Percentiles rank a stretch among this genome's conserved stretches.
These are phyloP conservation scores for Pharmacophagus antenor DNA, from an alignment of 2,888 invertebrate species.

Conservation along the genomic window DNA sequence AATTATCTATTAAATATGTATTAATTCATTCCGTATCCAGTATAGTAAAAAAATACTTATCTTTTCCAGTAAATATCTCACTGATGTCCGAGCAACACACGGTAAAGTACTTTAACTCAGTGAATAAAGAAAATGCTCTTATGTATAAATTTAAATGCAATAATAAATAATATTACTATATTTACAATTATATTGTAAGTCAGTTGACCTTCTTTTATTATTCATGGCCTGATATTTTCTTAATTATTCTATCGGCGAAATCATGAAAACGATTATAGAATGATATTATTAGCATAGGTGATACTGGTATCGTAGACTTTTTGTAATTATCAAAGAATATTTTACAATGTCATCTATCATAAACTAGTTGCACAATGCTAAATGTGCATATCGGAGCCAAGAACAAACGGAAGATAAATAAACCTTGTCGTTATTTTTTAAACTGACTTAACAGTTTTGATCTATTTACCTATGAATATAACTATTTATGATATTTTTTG, in stretches of 20 bases:
- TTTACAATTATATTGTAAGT: not conserved
- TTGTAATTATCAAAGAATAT: constrained; percentile 14
- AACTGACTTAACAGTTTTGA: not conserved
- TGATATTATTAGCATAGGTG: constrained; percentile 15
- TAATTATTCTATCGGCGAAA: not conserved
- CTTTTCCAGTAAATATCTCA: not conserved
- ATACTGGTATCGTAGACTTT: constrained; percentile 4
- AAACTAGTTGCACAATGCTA: not conserved
- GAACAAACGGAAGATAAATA: not conserved
- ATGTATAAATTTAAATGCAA: too few species aligned
- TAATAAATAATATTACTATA: not conserved
- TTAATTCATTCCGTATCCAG: too few species aligned
- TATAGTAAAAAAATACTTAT: not conserved
- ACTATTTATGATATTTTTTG: not conserved
- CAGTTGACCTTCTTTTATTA: constrained; percentile 1
- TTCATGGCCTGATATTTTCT: constrained; percentile 5
- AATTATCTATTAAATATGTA: too few species aligned
- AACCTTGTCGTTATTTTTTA: not conserved
- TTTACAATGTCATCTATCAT: not conserved
- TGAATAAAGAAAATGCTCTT: not conserved
- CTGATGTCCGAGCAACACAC: not conserved
- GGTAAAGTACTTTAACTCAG: not conserved
- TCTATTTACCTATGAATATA: not conserved
- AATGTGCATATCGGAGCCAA: too few species aligned
- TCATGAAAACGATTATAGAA: constrained; percentile 10